Evolutionary conservation across 2,797 vertebrate genomes (phyloP), one percentile per base, ranked within the genome.

Genomic region (Hybognathus amarus): DNA sequence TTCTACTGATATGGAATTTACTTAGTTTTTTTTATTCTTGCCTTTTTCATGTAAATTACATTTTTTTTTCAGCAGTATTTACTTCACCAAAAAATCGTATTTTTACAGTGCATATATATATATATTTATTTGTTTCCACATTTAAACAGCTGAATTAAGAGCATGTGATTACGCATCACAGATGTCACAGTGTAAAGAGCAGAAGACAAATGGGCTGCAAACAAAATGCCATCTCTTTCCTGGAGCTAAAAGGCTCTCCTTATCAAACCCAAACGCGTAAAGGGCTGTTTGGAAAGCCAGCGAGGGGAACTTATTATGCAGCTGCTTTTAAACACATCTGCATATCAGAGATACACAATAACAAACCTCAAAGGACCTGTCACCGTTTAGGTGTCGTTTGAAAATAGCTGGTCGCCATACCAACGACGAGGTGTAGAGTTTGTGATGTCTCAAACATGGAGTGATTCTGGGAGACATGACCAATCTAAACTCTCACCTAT

Each of bases 331-430:
- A 36, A 47, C 70, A 27, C 69, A 63, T 85, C 85, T 87, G 81
- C 80, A 83, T 82, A 78, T 73, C 64, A 22, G 52, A 82, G 67
- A 83, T 76, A 68, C 50, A 77, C 79, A 82, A 74, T 61, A 71
- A 82, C 80, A 85, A 75, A 77, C 71, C 82, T 79, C 86, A 71
- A 73, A 81, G 27, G 67, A 70, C 33, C 54, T 7, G 40, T 8
- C 66, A 24, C 40, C 40, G 20, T 61, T n/a, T 33, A 80, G 36
- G 75, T 52, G 73, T 56, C 47, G 50, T 77, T 82, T 71, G 56
- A 68, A 90, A 86, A 88, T 83, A 86, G 74, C 81, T 77, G 56
- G 86, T 87, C 52, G 74, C 38, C 86, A 86, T 84, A 83, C 87
- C 85, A 87, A 87, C 80, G 24, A 33, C 27, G n/a, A 61, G 50